A percentile compares a stretch with the other conserved stretches of the same genome.
phyloP scores from a whole-genome alignment of 1,140 invertebrate genomes.

The Notospermus geniculatus region DNA sequence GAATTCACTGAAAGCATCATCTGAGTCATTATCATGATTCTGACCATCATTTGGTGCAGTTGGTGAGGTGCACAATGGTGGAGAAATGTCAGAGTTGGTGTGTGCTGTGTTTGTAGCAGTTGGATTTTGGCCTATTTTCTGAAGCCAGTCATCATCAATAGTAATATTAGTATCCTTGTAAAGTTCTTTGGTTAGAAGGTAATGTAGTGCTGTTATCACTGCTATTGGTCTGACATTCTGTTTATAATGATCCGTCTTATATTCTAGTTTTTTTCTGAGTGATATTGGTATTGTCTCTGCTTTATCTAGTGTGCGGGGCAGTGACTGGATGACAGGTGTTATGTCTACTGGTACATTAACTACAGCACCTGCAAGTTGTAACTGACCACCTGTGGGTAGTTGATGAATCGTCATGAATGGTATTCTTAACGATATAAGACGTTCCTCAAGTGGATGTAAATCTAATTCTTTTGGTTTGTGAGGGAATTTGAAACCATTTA shows the following conservation, averaged over 20 bases:
- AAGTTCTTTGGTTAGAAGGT: conserved; percentile 12
- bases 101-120: too few relatives aligned
- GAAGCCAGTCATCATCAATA: conserved; percentile 13
- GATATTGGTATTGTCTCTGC: conserved; percentile 19
- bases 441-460: conserved; percentile 24
- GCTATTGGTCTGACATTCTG: conserved; percentile 19
- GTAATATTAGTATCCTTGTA: conserved; percentile 20
- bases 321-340: conserved; percentile 19
- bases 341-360: conserved; percentile 29
- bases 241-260: conserved; percentile 17
- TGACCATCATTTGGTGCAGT: too few relatives aligned
- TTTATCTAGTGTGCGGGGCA: conserved; percentile 20
- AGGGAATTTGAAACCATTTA: conserved; percentile 24
- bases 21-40: background rate
- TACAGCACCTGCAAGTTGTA: conserved; percentile 20
- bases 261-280: conserved; percentile 20
- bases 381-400: conserved; percentile 20
- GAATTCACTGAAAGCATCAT: conserved; percentile 2
- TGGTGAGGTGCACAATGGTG: too few relatives aligned
- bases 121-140: too few relatives aligned
- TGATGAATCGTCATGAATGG: conserved; percentile 29
- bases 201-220: conserved; percentile 13
- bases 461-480: conserved; percentile 18
- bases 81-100: too few relatives aligned
- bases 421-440: conserved; percentile 24